These are phyloP conservation scores for Platalea minor DNA, from an alignment of 2,797 vertebrate species.

Conservation along the genomic window DNA sequence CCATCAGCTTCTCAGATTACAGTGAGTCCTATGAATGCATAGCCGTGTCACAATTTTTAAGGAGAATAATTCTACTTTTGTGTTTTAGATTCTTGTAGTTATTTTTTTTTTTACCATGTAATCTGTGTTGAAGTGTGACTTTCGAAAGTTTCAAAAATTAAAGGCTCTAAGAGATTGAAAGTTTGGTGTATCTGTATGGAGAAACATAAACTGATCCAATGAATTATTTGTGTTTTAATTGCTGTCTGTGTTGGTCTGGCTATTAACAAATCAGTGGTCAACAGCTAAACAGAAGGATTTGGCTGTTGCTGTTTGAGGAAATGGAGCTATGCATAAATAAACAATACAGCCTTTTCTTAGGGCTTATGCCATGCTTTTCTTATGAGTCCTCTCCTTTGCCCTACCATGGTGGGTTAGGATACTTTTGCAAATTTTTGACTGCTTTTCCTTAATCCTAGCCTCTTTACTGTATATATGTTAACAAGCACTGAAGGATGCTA, in stretches of 20 bases:
- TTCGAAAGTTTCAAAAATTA: not conserved
- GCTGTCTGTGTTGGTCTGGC: not conserved
- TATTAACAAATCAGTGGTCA: not conserved
- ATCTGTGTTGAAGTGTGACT: not conserved
- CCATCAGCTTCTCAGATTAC: not conserved
- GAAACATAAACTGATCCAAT: not conserved
- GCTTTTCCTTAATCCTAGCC: not conserved
- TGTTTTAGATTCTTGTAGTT: not conserved
- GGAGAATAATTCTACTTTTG: not conserved
- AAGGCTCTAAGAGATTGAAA: not conserved
- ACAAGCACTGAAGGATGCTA: not conserved
- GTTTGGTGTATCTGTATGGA: not conserved
- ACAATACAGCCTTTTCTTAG: not conserved
- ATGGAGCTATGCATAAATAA: not conserved
- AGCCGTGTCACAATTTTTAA: not conserved
- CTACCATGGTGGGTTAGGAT: accelerated
- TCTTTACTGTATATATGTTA: not conserved
- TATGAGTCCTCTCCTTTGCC: not conserved
- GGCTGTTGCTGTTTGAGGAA: not conserved
- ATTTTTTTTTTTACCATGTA: not conserved
- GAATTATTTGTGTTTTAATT: not conserved
- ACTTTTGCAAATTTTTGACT: not conserved
- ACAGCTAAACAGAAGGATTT: not conserved
- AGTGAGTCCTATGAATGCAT: not conserved
- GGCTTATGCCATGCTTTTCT: not conserved